Conservation (phyloP, 2,113 vertebrate species). For the Myodes glareolus region DNA sequence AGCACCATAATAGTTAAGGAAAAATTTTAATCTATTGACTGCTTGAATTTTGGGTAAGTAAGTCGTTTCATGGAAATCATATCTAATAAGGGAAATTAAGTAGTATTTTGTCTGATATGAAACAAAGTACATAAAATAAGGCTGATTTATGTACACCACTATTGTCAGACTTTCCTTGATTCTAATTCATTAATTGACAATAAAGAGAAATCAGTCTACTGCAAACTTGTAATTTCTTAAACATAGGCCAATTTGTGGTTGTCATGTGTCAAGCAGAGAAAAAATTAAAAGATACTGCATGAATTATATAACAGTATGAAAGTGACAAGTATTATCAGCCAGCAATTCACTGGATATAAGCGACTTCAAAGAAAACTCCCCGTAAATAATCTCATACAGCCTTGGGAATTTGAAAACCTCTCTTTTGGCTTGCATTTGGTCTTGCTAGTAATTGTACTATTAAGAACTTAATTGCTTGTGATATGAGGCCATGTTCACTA, state of each 20-base stretch:
- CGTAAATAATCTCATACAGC: conserved; percentile 5
- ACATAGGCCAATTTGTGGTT: background rate
- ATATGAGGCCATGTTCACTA: conserved; percentile 69
- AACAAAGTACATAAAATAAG: background rate
- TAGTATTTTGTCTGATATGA: background rate
- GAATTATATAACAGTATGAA: background rate
- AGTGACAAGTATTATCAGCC: background rate
- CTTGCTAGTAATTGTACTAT: conserved; percentile 60
- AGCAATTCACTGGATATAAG: background rate
- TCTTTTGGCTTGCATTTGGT: conserved; percentile 26
- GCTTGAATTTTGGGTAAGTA: background rate
- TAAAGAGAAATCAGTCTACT: background rate
- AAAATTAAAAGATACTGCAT: background rate
- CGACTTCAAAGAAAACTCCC: background rate
- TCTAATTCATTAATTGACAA: background rate
- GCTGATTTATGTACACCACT: background rate
- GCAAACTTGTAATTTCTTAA: background rate
- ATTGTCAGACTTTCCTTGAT: background rate
- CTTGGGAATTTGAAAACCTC: conserved; percentile 15
- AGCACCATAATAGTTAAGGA: background rate
- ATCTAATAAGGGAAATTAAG: background rate
- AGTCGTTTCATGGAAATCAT: conserved; percentile 30
- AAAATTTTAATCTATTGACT: conserved; percentile 9
- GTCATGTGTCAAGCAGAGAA: background rate
- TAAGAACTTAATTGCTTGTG: conserved; percentile 74